phyloP scores from a whole-genome alignment of 2,113 vertebrate genomes.

The Prolemur simus region DNA sequence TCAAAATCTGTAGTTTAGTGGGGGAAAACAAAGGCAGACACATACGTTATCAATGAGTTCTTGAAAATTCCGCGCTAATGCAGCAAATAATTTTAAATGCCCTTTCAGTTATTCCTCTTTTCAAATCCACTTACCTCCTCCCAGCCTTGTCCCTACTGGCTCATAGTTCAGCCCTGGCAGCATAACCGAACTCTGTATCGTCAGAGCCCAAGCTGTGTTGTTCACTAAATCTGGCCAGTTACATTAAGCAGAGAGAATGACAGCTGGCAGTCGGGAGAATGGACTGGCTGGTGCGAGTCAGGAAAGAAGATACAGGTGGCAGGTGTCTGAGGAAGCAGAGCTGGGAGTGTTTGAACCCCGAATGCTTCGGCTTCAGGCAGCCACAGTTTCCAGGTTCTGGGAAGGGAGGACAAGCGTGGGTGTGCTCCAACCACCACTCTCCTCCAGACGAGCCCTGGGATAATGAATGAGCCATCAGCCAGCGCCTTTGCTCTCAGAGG shows the following conservation, averaged over 20 bases:
- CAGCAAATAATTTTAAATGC: neutral
- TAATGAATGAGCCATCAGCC: constrained; percentile 62
- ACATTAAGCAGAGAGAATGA: neutral
- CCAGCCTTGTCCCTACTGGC: neutral
- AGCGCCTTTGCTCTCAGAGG: neutral
- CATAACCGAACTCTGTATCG: neutral
- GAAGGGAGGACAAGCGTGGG: constrained; percentile 34
- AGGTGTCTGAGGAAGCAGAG: constrained; percentile 24
- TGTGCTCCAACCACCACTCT: constrained; percentile 9
- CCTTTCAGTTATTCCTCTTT: neutral
- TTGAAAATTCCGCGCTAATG: neutral
- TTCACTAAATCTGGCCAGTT: constrained; percentile 22
- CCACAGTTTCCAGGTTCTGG: constrained; percentile 21
- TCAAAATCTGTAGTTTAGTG: neutral
- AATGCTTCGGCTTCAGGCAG: neutral
- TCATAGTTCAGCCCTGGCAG: neutral
- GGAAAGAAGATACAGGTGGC: constrained; percentile 64
- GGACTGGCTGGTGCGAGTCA: neutral
- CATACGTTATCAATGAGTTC: neutral
- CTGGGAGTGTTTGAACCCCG: neutral
- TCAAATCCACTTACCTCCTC: neutral
- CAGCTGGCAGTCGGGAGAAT: constrained; percentile 14
- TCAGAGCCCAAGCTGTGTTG: neutral
- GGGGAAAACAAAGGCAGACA: neutral
- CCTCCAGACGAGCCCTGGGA: neutral